Base-by-base conservation (phyloP, 2,797 vertebrate genomes). In the Ataeniobius toweri region DNA sequence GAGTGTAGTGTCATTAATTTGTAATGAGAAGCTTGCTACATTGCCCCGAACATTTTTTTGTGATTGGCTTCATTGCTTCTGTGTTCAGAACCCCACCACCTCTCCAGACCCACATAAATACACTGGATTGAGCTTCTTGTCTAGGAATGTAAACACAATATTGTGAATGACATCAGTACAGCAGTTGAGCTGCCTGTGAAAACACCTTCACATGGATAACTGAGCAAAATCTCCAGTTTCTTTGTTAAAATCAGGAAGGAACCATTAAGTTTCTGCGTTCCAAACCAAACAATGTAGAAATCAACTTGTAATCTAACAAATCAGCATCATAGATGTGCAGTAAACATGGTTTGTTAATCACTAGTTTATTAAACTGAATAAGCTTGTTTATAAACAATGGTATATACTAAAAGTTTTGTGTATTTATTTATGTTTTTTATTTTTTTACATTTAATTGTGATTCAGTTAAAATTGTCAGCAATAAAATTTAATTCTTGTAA, bases 11-110 rank as follows among this genome's bases (percentile, higher is more conserved):
- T 55, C 53, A 55, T 18, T 39, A 6, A 36, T 36, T 65, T 10
- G 58, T 31, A 28, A 31, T 16, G 55, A 61, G 63, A 76, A 74
- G 65, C 78, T 87, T 61, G 79, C 84, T 86, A 80, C 79, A 39
- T 80, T 79, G 83, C 83, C 77, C 77, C 44, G 20, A 22, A 24
- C 69, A 75, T 70, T 67, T 83, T 86, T 86, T 36, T 83, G 73
- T 75, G 80, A 90, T 73, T 90, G 84, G 88, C 78, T 82, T n/a
- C 56, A 82, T 75, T 89, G 81, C 85, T 82, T 84, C 76, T 65
- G 31, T 39, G 16, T 39, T 20, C 61, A 39, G 31, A 63, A 9
- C 16, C 8, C 8, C 55, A 24, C 58, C 58, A 59, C 58, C 39
- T 68, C 39, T 28, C 59, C 26, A 31, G 28, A 63, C 59, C 28